Evolutionary conservation across 1,140 invertebrate genomes (phyloP).

Genomic region (Listronotus oregonensis): DNA sequence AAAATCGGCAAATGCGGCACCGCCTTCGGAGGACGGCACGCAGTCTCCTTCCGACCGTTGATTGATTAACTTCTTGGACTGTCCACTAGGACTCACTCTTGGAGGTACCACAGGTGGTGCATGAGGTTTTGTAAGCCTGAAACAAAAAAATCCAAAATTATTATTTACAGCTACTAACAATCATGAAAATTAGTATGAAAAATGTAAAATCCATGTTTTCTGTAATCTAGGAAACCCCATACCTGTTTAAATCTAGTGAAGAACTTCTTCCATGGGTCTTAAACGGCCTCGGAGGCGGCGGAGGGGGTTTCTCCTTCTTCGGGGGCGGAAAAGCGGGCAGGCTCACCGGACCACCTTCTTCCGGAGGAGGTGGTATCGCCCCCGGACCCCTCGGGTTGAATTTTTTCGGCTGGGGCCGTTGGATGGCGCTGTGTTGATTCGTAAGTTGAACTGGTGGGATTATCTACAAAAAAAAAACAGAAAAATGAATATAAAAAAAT

Average conservation of each 20-base stretch:
- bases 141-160: no score
- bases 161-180: no score
- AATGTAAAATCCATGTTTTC: no score
- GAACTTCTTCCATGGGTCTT: slow-evolving; percentile 86
- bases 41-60: slow-evolving; percentile 70
- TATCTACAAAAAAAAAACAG: no score
- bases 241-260: slow-evolving; percentile 83
- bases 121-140: slow-evolving; percentile 54
- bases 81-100: slow-evolving; percentile 69
- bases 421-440: slow-evolving; percentile 64
- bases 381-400: slow-evolving; percentile 66
- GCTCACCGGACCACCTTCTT: slow-evolving; percentile 51
- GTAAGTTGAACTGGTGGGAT: slow-evolving; percentile 3
- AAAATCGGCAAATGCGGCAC: slow-evolving; percentile 65
- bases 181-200: no score
- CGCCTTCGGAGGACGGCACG: slow-evolving; percentile 55
- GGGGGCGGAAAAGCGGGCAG: slow-evolving; percentile 62
- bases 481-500: no score
- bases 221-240: background rate
- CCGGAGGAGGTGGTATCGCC: slow-evolving; percentile 71
- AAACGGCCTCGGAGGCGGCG: slow-evolving; percentile 78
- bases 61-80: slow-evolving; percentile 71
- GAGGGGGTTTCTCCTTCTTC: slow-evolving; percentile 74
- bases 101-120: slow-evolving; percentile 78
- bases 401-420: slow-evolving; percentile 75